A percentile compares a stretch with the other conserved stretches of the same genome.
Conservation (phyloP, 1,140 invertebrate species). For the Halesus radiatus region DNA sequence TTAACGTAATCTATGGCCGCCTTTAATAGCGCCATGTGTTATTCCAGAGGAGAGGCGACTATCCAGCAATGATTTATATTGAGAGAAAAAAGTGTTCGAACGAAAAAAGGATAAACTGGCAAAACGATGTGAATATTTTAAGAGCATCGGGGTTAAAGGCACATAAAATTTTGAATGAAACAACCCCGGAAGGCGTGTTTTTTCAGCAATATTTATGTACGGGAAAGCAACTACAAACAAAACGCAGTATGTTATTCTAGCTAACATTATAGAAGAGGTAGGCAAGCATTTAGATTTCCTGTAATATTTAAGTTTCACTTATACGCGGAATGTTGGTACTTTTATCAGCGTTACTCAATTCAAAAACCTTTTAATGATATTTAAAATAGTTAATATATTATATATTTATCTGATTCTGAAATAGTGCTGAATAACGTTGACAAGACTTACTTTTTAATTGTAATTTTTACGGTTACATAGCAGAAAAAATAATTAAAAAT, state of each 20-base stretch:
- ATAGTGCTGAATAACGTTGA: too few species aligned
- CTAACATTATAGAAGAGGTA: background rate
- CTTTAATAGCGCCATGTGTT: slow-evolving; percentile 9
- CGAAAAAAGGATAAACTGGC: background rate
- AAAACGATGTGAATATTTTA: background rate
- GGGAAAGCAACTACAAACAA: background rate
- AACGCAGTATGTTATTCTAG: background rate
- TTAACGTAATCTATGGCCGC: background rate
- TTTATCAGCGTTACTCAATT: too few species aligned
- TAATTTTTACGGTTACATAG: too few species aligned
- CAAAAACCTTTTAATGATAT: too few species aligned
- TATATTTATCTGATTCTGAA: too few species aligned
- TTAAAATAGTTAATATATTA: too few species aligned
- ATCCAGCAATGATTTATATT: slow-evolving; percentile 5
- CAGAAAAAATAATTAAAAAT: too few species aligned
- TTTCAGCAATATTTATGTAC: background rate
- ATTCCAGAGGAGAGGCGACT: slow-evolving; percentile 1
- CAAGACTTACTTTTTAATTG: too few species aligned
- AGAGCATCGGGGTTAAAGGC: background rate
- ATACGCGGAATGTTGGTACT: too few species aligned
- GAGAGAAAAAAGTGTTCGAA: slow-evolving; percentile 23
- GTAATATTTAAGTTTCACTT: too few species aligned
- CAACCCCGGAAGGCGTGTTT: background rate
- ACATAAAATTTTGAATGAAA: background rate
- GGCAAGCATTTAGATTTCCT: too few species aligned